Conservation (phyloP, 2,888 invertebrate species). For the Athripsodes cinereus region DNA sequence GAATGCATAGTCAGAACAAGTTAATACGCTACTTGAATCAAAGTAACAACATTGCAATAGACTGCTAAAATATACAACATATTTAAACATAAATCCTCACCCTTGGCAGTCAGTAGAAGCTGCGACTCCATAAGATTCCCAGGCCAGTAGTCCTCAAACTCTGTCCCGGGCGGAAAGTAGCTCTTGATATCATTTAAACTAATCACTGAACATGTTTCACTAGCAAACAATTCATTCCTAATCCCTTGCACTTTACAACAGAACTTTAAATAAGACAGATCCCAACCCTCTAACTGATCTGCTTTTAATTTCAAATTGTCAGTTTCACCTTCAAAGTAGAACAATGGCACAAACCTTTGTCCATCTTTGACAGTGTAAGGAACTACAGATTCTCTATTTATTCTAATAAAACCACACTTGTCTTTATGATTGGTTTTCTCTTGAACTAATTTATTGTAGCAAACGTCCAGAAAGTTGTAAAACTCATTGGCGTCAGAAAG, state of each 20-base stretch:
- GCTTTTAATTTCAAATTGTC: slow-evolving; percentile 84
- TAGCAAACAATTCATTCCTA: slow-evolving; percentile 83
- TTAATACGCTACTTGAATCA: too few relatives aligned
- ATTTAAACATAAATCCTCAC: slow-evolving; percentile 32
- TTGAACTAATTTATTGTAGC: slow-evolving; percentile 75
- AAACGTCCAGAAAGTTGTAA: slow-evolving; percentile 84
- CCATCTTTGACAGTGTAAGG: slow-evolving; percentile 81
- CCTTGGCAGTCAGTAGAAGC: slow-evolving; percentile 64
- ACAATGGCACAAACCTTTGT: slow-evolving; percentile 85
- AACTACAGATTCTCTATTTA: slow-evolving; percentile 89
- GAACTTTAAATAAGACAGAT: slow-evolving; percentile 86
- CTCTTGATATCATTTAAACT: slow-evolving; percentile 85
- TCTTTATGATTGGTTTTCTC: slow-evolving; percentile 56
- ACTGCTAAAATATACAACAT: too few relatives aligned
- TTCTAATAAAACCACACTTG: slow-evolving; percentile 85
- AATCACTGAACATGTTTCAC: slow-evolving; percentile 86
- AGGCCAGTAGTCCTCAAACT: slow-evolving; percentile 92
- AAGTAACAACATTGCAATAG: too few relatives aligned
- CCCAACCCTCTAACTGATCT: slow-evolving; percentile 85
- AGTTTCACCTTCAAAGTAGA: slow-evolving; percentile 85
- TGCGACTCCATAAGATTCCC: slow-evolving; percentile 81
- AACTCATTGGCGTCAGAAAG: slow-evolving; percentile 85
- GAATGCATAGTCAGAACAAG: too few relatives aligned
- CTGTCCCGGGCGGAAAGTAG: slow-evolving; percentile 83
- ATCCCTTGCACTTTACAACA: slow-evolving; percentile 94